phyloP scores from a whole-genome alignment of 2,113 vertebrate species.

The Corythornis madagascariensis region DNA sequence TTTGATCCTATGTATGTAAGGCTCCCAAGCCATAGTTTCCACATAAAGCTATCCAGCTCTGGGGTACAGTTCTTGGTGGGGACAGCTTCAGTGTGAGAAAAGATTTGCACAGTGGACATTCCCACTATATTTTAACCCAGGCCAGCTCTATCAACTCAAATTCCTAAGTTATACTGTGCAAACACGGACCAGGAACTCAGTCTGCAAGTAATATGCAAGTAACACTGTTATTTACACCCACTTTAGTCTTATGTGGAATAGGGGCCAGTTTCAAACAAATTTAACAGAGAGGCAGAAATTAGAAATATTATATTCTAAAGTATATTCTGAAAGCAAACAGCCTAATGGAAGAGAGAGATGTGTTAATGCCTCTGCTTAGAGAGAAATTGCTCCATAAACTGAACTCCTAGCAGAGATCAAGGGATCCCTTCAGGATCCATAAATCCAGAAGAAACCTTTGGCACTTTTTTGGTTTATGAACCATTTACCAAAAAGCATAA shows the following conservation, averaged over 20 bases:
- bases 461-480: not conserved
- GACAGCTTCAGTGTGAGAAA: not conserved
- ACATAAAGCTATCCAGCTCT: not conserved
- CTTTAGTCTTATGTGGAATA: not conserved
- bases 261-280: not conserved
- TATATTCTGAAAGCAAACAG: not conserved
- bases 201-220: not conserved
- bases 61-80: not conserved
- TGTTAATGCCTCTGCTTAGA: not conserved
- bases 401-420: not conserved
- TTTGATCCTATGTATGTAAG: not conserved
- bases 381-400: not conserved
- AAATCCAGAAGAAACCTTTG: conserved; percentile 24
- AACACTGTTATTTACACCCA: not conserved
- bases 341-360: not conserved
- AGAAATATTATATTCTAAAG: not conserved
- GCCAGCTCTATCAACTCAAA: not conserved
- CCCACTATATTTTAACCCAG: not conserved
- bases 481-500: not conserved
- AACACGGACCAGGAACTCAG: not conserved
- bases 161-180: not conserved
- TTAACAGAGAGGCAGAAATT: not conserved
- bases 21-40: not conserved
- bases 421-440: not conserved
- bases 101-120: not conserved